Percentiles rank a stretch among this genome's conserved stretches.
Evolutionary conservation across 1,140 invertebrate species (phyloP).

Genomic region (Papilio polyxenes): DNA sequence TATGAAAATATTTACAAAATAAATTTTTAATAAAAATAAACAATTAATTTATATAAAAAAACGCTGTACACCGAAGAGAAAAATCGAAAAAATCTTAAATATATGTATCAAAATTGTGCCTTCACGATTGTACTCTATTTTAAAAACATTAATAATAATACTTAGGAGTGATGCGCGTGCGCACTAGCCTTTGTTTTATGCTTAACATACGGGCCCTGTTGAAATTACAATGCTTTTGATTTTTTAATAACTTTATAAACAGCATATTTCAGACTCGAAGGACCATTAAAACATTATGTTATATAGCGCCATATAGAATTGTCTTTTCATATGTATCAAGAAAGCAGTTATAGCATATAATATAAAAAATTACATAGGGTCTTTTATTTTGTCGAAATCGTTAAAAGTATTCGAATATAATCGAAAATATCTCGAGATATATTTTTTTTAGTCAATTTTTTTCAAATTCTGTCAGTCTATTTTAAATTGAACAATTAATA

Average conservation of each 20-base stretch:
- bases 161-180: slow-evolving; percentile 19
- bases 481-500: neutral
- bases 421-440: neutral
- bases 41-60: slow-evolving; percentile 51
- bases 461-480: neutral
- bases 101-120: slow-evolving; percentile 51
- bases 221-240: neutral
- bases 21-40: slow-evolving; percentile 44
- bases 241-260: neutral
- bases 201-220: no score
- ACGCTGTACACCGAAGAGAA: slow-evolving; percentile 44
- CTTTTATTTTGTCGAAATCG: neutral
- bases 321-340: no score
- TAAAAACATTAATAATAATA: slow-evolving; percentile 37
- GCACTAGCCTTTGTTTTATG: neutral
- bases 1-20: slow-evolving; percentile 48
- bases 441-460: slow-evolving; percentile 18
- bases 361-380: no score
- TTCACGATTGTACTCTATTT: slow-evolving; percentile 54
- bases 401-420: neutral
- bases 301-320: neutral
- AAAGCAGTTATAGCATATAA: no score
- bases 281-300: neutral
- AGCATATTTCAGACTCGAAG: neutral
- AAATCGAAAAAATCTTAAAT: slow-evolving; percentile 31